Evolutionary conservation across 2,888 invertebrate genomes (phyloP).

Genomic region (Andrena dorsata): DNA sequence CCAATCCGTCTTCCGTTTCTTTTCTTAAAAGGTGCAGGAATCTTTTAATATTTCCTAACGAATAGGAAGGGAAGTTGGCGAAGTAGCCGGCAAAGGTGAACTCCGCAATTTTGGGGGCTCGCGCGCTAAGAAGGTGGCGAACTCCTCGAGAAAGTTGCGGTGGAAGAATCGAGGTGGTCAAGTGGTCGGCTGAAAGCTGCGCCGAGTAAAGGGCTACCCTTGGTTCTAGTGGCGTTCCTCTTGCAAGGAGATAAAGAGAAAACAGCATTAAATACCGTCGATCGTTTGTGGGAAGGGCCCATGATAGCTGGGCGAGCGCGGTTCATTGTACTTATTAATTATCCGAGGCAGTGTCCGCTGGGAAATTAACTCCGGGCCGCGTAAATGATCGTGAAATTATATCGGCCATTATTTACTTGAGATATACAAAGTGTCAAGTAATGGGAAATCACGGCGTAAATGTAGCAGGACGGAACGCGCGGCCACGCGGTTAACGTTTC

Average conservation of each 20-base stretch:
- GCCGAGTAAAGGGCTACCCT: slow-evolving; percentile 34
- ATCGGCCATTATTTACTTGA: slow-evolving; percentile 37
- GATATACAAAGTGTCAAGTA: slow-evolving; percentile 22
- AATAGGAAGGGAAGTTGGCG: background rate
- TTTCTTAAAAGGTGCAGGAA: background rate
- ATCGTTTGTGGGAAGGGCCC: background rate
- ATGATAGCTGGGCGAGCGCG: background rate
- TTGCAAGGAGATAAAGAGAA: slow-evolving; percentile 28
- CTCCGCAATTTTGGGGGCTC: slow-evolving; percentile 18
- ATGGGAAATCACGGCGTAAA: slow-evolving; percentile 41
- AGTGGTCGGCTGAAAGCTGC: slow-evolving; percentile 57
- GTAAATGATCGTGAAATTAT: slow-evolving; percentile 47
- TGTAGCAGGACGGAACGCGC: slow-evolving; percentile 23
- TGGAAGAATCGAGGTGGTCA: slow-evolving; percentile 55
- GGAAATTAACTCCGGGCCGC: slow-evolving; percentile 17
- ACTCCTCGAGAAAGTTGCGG: slow-evolving; percentile 47
- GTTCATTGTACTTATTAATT: slow-evolving; percentile 22
- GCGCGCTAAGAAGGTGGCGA: slow-evolving; percentile 8
- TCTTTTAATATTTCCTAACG: slow-evolving; percentile 5
- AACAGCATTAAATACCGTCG: background rate
- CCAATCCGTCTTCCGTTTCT: background rate
- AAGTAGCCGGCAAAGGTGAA: background rate
- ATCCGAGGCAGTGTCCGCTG: background rate
- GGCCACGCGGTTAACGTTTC: slow-evolving; percentile 53
- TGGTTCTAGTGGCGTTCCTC: slow-evolving; percentile 47